These are phyloP conservation scores for Centropyge bicolor DNA, from an alignment of 2,797 vertebrate species.

Conservation along the genomic window DNA sequence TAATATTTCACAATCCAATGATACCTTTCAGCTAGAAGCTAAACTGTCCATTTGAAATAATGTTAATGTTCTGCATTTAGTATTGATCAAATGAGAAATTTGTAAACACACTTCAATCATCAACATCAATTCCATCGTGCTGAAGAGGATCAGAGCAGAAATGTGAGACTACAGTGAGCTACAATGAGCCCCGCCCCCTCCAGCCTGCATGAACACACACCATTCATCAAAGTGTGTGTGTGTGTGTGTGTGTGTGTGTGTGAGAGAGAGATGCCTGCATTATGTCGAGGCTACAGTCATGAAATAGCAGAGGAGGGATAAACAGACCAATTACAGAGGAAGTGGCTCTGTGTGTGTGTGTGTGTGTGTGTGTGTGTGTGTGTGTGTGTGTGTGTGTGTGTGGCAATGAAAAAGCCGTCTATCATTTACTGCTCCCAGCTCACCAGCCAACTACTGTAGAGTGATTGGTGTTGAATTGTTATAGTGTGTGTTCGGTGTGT, in stretches of 20 bases:
- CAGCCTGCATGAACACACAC: slow-evolving; percentile 43
- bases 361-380: slow-evolving; percentile 40
- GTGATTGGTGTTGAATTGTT: slow-evolving; percentile 77
- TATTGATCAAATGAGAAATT: not conserved
- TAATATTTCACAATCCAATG: not conserved
- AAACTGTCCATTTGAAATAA: not conserved
- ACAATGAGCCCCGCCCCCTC: slow-evolving; percentile 1
- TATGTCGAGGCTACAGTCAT: slow-evolving; percentile 64
- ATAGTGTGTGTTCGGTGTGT: slow-evolving; percentile 45
- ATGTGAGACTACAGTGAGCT: not conserved
- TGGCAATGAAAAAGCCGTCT: slow-evolving; percentile 60
- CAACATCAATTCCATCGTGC: not conserved
- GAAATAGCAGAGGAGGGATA: slow-evolving; percentile 70
- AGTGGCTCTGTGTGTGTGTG: slow-evolving; percentile 56
- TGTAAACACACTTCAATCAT: not conserved
- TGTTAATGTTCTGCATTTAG: not conserved
- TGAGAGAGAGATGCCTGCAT: slow-evolving; percentile 38
- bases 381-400: slow-evolving; percentile 47
- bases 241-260: slow-evolving; percentile 30
- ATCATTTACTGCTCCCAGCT: slow-evolving; percentile 73
- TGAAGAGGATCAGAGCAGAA: slow-evolving; percentile 11
- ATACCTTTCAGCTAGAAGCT: not conserved
- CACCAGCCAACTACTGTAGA: slow-evolving; percentile 68
- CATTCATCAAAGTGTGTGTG: slow-evolving; percentile 51
- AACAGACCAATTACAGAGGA: slow-evolving; percentile 79